These are phyloP conservation scores for Microcaecilia unicolor DNA, from an alignment of 2,797 vertebrate species.

Conservation along the genomic window DNA sequence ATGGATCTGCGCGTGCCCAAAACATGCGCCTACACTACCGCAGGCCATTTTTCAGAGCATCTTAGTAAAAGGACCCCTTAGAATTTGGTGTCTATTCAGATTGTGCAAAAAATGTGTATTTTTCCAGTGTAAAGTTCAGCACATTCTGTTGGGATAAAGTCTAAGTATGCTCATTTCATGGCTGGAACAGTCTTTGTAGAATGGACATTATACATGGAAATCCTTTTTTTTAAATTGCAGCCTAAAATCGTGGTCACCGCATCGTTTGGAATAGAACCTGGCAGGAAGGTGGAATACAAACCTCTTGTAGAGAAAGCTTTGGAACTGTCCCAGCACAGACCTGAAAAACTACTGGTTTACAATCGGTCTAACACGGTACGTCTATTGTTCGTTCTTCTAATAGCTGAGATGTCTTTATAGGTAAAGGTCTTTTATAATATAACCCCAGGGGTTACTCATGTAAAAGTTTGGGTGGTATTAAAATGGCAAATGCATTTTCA, in stretches of 20 bases:
- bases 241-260: constrained; percentile 86
- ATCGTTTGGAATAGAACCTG: constrained; percentile 88
- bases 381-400: not conserved
- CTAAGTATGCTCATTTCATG: not conserved
- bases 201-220: not conserved
- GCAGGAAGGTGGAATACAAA: constrained; percentile 78
- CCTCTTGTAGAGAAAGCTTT: constrained; percentile 82
- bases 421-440: constrained; percentile 2
- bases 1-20: too few species aligned
- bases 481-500: too few species aligned
- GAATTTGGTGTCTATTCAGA: too few species aligned
- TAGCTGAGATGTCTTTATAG: too few species aligned
- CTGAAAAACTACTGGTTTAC: constrained; percentile 81
- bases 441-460: not conserved
- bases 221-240: constrained; percentile 42
- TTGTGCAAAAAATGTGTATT: not conserved
- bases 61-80: too few species aligned
- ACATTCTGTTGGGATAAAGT: not conserved
- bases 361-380: constrained; percentile 79
- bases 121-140: not conserved
- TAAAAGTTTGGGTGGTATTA: not conserved
- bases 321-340: constrained; percentile 65
- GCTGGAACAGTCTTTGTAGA: not conserved
- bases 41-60: too few species aligned
- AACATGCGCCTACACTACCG: too few species aligned